A percentile compares a stretch with the other conserved stretches of the same genome.
Conservation (phyloP, 2,113 vertebrate species). For the Tragelaphus scriptus region DNA sequence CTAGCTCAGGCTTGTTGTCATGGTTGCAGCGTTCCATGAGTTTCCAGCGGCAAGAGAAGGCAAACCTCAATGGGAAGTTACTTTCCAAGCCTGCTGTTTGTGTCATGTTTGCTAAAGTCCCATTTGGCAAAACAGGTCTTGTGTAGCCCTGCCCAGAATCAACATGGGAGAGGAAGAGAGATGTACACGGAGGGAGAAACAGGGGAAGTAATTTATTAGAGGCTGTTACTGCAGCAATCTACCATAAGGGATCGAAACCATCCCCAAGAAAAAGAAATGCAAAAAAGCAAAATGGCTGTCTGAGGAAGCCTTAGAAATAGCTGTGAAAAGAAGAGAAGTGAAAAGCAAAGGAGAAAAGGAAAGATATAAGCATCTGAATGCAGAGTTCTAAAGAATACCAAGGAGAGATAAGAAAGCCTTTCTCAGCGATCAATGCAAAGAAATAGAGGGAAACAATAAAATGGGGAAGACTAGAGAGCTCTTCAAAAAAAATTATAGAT, state of each 20-base stretch:
- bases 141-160: background rate
- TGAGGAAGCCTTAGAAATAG: too few relatives aligned
- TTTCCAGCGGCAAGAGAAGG: background rate
- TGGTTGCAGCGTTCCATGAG: background rate
- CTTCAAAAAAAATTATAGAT: too few relatives aligned
- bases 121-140: constrained; percentile 26
- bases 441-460: too few relatives aligned
- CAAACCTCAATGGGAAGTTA: background rate
- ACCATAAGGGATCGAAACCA: background rate
- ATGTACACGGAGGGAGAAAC: background rate
- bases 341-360: too few relatives aligned
- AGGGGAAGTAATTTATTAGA: background rate
- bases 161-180: background rate
- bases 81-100: constrained; percentile 40
- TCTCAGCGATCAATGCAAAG: too few relatives aligned
- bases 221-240: background rate
- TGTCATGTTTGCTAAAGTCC: background rate
- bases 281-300: too few relatives aligned
- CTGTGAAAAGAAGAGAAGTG: too few relatives aligned
- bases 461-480: too few relatives aligned
- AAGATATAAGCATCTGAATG: too few relatives aligned
- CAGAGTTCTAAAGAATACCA: too few relatives aligned
- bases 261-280: too few relatives aligned
- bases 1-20: background rate
- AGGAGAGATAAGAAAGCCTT: too few relatives aligned